These are phyloP conservation scores for Himantopus leucocephalus DNA, from an alignment of 2,113 vertebrate species.

Conservation along the genomic window DNA sequence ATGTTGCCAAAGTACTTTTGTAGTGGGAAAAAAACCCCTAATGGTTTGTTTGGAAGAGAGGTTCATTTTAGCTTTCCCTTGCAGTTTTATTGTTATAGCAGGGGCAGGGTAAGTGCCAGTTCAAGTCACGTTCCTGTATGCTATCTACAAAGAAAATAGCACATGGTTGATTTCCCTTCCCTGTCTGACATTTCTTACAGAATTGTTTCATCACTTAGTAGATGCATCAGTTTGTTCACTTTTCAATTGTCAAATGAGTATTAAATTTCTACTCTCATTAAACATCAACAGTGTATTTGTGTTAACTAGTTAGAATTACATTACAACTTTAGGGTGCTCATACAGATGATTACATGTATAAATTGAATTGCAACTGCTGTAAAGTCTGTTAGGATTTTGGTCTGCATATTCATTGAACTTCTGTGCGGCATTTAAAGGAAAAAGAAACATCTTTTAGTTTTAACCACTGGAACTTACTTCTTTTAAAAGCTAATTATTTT, in stretches of 20 bases:
- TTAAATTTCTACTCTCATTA: not conserved
- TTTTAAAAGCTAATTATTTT: slow-evolving; percentile 17
- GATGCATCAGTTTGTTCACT: not conserved
- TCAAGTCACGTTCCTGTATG: no score
- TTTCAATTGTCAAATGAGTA: not conserved
- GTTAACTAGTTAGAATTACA: not conserved
- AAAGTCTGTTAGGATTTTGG: not conserved
- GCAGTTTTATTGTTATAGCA: no score
- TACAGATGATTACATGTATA: not conserved
- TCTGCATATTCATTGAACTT: not conserved
- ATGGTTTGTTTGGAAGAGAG: no score
- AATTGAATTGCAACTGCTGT: not conserved
- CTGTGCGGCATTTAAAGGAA: not conserved
- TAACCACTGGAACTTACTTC: not conserved
- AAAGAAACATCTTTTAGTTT: not conserved
- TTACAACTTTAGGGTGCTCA: not conserved
- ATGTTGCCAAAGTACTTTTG: no score
- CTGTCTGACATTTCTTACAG: no score
- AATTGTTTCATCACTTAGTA: not conserved
- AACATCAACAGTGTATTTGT: not conserved
- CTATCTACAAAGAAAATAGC: no score
- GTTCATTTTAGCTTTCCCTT: no score
- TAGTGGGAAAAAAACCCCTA: no score
- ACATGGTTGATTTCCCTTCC: no score
- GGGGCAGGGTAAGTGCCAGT: no score